A percentile compares a stretch with the other conserved stretches of the same genome.
These are phyloP conservation scores for Poeciliopsis prolifica DNA, from an alignment of 2,113 vertebrate species.

Conservation along the genomic window DNA sequence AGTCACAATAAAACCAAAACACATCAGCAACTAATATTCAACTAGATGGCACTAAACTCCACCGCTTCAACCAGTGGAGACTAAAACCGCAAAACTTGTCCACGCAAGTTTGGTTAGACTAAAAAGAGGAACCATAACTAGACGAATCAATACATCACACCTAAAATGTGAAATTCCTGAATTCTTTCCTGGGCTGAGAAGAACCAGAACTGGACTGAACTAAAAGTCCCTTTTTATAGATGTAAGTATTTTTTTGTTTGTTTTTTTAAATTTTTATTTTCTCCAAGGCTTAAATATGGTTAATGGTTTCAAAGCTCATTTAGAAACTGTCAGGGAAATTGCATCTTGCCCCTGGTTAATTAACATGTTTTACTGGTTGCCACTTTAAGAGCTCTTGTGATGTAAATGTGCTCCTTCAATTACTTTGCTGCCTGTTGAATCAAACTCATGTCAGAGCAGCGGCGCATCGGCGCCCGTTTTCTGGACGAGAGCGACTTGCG, in stretches of 20 bases:
- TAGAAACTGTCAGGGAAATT: neutral
- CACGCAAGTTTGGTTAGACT: no score
- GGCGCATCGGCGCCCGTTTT: neutral
- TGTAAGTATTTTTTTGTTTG: neutral
- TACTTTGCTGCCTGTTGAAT: neutral
- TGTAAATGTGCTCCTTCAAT: neutral
- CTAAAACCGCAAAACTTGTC: no score
- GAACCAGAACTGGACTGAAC: no score
- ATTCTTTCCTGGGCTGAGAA: no score
- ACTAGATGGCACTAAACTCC: no score
- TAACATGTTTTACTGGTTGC: neutral
- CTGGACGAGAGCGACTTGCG: conserved; percentile 8
- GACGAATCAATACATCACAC: no score
- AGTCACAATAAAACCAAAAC: no score
- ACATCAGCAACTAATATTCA: no score
- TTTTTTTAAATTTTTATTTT: no score
- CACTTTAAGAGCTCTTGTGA: conserved; percentile 2
- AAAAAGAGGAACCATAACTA: no score
- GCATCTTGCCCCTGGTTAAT: neutral
- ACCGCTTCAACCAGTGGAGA: no score
- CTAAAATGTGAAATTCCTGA: no score
- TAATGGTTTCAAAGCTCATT: conserved; percentile 16
- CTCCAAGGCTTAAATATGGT: neutral
- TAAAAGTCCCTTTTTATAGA: neutral
- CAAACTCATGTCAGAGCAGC: neutral